These are phyloP conservation scores for Saxidomus purpurata DNA, from an alignment of 1,140 invertebrate genomes.

Conservation along the genomic window DNA sequence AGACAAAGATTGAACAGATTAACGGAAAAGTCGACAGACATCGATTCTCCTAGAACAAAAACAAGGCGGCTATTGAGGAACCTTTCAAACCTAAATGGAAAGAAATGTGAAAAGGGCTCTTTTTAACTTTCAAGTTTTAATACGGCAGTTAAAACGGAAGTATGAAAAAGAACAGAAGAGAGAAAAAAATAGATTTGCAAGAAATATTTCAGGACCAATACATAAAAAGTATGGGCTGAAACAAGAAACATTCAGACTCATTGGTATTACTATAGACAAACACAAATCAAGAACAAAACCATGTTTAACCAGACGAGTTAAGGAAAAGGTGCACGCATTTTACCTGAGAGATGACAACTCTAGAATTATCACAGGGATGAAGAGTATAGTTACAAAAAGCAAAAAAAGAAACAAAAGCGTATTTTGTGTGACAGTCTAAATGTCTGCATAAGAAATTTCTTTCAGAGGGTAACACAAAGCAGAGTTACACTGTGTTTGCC, in stretches of 20 bases:
- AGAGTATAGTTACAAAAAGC: slow-evolving; percentile 27
- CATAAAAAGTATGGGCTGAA: slow-evolving; percentile 29
- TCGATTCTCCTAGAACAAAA: slow-evolving; percentile 35
- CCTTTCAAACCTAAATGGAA: not conserved
- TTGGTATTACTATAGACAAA: slow-evolving; percentile 13
- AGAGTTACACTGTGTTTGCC: slow-evolving; percentile 21
- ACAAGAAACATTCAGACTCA: not conserved
- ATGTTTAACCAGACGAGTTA: slow-evolving; percentile 27
- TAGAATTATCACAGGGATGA: slow-evolving; percentile 39
- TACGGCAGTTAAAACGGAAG: slow-evolving; percentile 13
- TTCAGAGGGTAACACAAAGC: slow-evolving; percentile 1
- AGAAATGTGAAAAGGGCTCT: slow-evolving; percentile 21
- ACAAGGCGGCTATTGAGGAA: slow-evolving; percentile 4
- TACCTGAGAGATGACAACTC: slow-evolving; percentile 24
- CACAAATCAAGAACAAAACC: not conserved
- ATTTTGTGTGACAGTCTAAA: not conserved
- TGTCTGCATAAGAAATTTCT: not conserved
- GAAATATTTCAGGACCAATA: slow-evolving; percentile 19
- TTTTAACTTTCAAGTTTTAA: not conserved
- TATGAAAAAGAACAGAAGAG: not conserved
- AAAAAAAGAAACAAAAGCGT: slow-evolving; percentile 30
- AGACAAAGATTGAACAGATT: slow-evolving; percentile 1
- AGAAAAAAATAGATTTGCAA: not conserved
- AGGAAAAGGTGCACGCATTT: slow-evolving; percentile 14
- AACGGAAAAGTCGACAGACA: not conserved